Evolutionary conservation across 2,888 invertebrate species (phyloP).

Genomic region (Hanleya hanleyi): DNA sequence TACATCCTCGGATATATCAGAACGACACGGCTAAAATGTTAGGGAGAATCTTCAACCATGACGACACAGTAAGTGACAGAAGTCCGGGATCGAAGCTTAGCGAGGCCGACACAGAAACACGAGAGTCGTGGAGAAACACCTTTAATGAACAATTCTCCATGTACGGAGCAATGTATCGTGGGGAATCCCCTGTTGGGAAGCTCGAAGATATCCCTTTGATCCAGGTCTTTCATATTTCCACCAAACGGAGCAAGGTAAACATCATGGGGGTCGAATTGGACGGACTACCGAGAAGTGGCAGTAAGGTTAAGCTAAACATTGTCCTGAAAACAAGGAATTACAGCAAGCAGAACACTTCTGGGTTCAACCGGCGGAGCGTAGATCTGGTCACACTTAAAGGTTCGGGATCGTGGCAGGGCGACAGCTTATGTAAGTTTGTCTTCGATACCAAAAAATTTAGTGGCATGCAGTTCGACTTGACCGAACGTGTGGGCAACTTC

Average conservation of each 20-base stretch:
- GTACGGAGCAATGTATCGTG: conserved; percentile 72
- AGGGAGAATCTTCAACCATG: conserved; percentile 71
- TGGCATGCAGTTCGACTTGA: not conserved
- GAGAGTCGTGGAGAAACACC: conserved; percentile 69
- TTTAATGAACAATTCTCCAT: conserved; percentile 69
- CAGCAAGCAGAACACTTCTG: conserved; percentile 4
- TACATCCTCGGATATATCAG: conserved; percentile 50
- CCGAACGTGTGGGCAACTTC: not conserved
- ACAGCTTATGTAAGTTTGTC: not conserved
- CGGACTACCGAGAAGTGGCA: not conserved
- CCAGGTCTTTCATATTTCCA: conserved; percentile 42
- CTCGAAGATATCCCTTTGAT: conserved; percentile 62
- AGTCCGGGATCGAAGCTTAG: conserved; percentile 67
- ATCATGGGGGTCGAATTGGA: not conserved
- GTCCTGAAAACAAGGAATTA: not conserved
- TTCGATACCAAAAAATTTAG: not conserved
- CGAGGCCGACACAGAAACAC: conserved; percentile 68
- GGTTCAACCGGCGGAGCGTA: no score
- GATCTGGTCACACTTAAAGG: conserved; percentile 47
- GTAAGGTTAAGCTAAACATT: not conserved
- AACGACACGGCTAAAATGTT: conserved; percentile 44
- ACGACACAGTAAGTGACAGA: conserved; percentile 71
- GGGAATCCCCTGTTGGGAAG: conserved; percentile 68
- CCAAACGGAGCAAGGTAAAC: conserved; percentile 18
- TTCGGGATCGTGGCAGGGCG: conserved; percentile 17